Conservation (phyloP, 1,140 invertebrate species). For the Pogonognathellus flavescens region DNA sequence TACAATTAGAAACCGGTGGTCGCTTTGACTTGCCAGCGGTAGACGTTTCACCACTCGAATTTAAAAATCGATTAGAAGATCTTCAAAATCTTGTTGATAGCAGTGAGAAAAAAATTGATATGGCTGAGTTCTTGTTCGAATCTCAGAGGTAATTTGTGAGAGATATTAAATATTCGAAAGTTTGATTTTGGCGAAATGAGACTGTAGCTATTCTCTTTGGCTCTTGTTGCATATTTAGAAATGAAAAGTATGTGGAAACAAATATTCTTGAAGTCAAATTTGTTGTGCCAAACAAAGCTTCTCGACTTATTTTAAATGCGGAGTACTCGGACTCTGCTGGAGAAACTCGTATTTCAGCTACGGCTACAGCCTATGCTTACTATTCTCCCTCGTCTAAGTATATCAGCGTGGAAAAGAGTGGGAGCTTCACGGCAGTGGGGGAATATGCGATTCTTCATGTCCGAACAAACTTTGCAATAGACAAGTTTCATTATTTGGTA, state of each 20-base stretch:
- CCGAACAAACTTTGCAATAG: constrained; percentile 70
- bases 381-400: constrained; percentile 68
- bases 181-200: neutral
- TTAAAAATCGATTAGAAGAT: neutral
- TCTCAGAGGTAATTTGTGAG: neutral
- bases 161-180: neutral
- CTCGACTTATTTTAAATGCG: constrained; percentile 68
- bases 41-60: constrained; percentile 25
- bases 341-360: constrained; percentile 67
- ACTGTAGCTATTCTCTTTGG: neutral
- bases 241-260: constrained; percentile 62
- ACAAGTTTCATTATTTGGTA: constrained; percentile 72
- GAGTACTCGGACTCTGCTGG: constrained; percentile 68
- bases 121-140: neutral
- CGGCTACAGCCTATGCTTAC: constrained; percentile 67
- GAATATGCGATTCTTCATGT: constrained; percentile 73
- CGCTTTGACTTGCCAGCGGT: constrained; percentile 38
- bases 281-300: constrained; percentile 68
- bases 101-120: neutral
- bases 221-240: constrained; percentile 1
- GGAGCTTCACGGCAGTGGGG: constrained; percentile 68
- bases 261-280: constrained; percentile 69
- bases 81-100: neutral
- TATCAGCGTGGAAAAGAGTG: constrained; percentile 69
- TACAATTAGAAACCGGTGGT: constrained; percentile 59